A percentile compares a stretch with the other conserved stretches of the same genome.
Evolutionary conservation across 2,797 vertebrate species (phyloP).

Genomic region (Macropus fuliginosus): DNA sequence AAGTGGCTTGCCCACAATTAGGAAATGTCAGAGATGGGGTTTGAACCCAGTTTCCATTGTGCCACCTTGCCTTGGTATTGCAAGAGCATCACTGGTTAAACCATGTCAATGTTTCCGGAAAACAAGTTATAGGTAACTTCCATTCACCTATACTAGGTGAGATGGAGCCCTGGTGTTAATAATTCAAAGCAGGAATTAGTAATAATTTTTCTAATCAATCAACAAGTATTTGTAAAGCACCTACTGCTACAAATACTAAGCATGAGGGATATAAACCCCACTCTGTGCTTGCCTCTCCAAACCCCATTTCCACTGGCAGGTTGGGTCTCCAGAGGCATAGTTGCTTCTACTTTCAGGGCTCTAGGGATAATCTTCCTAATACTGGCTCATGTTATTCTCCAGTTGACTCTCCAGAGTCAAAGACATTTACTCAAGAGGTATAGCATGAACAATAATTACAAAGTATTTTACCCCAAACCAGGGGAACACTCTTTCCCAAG

Average conservation of each 20-base stretch:
- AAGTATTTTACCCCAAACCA: background rate
- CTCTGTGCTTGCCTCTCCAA: background rate
- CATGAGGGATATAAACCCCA: background rate
- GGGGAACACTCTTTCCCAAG: background rate
- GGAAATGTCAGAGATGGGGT: background rate
- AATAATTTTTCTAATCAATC: background rate
- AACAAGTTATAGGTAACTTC: background rate
- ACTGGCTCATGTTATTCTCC: background rate
- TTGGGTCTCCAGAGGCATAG: background rate
- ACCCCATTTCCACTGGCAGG: background rate
- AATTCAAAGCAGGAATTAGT: background rate
- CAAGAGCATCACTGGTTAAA: background rate
- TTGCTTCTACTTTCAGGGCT: background rate
- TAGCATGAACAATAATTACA: background rate
- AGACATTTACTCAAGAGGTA: background rate
- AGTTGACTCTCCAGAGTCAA: background rate
- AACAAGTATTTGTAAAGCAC: background rate
- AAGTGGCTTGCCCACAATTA: background rate
- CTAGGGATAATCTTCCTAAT: background rate
- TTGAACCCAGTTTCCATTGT: background rate
- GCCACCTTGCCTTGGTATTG: background rate
- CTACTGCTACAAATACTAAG: background rate
- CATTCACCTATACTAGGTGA: background rate
- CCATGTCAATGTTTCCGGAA: background rate
- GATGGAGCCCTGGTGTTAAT: background rate